A percentile compares a stretch with the other conserved stretches of the same genome.
Evolutionary conservation across 2,888 invertebrate species (phyloP).

Genomic region (Selenia dentaria): DNA sequence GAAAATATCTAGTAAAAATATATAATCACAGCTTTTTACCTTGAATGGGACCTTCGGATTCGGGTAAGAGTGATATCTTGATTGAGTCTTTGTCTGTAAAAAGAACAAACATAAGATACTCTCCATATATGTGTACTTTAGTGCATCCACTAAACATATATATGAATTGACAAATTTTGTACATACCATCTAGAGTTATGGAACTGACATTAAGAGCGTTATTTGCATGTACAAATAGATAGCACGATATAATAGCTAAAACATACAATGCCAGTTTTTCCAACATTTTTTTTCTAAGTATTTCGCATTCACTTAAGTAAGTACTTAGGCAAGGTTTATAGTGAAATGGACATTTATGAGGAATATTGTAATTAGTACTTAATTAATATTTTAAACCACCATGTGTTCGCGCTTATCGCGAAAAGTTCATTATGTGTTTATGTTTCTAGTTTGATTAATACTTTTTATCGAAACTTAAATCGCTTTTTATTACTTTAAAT

Average conservation of each 20-base stretch:
- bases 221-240: background rate
- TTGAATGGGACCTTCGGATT: constrained; percentile 2
- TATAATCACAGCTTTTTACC: constrained; percentile 11
- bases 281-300: background rate
- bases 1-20: too few species aligned
- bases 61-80: constrained; percentile 19
- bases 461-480: too few species aligned
- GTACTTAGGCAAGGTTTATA: background rate
- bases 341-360: background rate
- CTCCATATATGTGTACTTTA: too few species aligned
- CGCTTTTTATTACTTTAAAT: too few species aligned
- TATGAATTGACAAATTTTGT: too few species aligned
- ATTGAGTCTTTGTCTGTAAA: constrained; percentile 20
- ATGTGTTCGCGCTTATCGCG: background rate
- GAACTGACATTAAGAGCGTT: background rate
- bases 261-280: background rate
- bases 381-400: background rate
- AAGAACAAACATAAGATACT: background rate
- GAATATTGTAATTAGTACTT: background rate
- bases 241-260: background rate
- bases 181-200: background rate
- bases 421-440: background rate
- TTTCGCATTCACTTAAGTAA: too few species aligned
- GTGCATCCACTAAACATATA: too few species aligned
- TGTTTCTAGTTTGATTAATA: too few species aligned